Evolutionary conservation across 2,113 vertebrate genomes (phyloP).

Genomic region (Eleginops maclovinus): DNA sequence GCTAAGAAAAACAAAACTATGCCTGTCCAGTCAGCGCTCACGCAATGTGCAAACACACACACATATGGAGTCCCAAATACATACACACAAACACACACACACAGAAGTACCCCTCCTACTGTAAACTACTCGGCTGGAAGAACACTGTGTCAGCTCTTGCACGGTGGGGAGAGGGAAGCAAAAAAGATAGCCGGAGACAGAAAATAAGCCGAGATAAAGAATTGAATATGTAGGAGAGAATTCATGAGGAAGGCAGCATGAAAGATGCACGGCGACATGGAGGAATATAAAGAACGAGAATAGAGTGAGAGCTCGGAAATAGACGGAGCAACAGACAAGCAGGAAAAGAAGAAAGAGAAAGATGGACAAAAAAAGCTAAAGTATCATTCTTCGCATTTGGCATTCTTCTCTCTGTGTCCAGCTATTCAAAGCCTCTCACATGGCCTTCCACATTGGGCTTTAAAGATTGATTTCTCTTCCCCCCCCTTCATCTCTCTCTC

Average conservation of each 20-base stretch:
- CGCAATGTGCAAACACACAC: constrained; percentile 45
- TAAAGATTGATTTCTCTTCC: constrained; percentile 38
- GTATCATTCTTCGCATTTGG: constrained; percentile 60
- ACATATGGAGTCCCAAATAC: constrained; percentile 42
- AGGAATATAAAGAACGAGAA: constrained; percentile 62
- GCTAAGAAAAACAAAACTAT: constrained; percentile 80
- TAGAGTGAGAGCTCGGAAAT: constrained; percentile 46
- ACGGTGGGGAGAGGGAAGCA: constrained; percentile 34
- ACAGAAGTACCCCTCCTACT: constrained; percentile 17
- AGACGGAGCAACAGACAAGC: constrained; percentile 42
- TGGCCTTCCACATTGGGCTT: constrained; percentile 45
- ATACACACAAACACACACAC: constrained; percentile 12
- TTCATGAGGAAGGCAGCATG: constrained; percentile 54
- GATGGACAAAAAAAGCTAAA: constrained; percentile 46
- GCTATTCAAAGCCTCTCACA: constrained; percentile 68
- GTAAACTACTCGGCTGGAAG: constrained; percentile 57
- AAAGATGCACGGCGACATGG: constrained; percentile 49
- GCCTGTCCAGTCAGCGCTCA: constrained; percentile 58
- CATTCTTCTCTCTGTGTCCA: constrained; percentile 61
- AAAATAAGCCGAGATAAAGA: constrained; percentile 60
- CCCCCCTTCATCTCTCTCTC: constrained; percentile 42
- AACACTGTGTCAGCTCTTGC: constrained; percentile 59
- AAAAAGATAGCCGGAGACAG: constrained; percentile 35
- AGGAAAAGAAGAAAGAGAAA: constrained; percentile 10
- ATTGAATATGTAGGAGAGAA: constrained; percentile 68